These are phyloP conservation scores for Herminia tarsipennalis DNA, from an alignment of 2,888 invertebrate genomes.

Conservation along the genomic window DNA sequence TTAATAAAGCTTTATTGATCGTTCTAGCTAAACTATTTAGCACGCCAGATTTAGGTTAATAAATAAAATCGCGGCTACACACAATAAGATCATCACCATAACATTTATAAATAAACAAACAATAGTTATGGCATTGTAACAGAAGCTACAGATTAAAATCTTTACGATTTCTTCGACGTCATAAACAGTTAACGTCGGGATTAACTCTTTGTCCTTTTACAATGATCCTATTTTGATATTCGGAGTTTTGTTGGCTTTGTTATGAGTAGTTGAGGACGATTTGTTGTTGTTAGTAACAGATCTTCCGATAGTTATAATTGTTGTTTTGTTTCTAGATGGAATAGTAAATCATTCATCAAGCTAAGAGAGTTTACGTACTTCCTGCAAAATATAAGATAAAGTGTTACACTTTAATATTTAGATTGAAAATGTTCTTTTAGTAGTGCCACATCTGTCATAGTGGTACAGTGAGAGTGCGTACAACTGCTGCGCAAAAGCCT, in stretches of 20 bases:
- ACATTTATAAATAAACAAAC: slow-evolving; percentile 8
- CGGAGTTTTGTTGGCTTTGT: slow-evolving; percentile 17
- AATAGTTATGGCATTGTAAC: slow-evolving; percentile 6
- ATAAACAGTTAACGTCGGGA: slow-evolving; percentile 27
- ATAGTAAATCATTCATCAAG: no score
- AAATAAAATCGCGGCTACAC: slow-evolving; percentile 3
- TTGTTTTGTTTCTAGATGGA: slow-evolving; percentile 9
- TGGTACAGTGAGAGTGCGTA: no score
- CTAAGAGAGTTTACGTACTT: no score
- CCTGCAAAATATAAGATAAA: no score
- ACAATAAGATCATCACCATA: slow-evolving; percentile 5
- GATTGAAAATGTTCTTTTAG: no score
- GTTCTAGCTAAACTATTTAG: not conserved
- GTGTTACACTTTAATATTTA: no score
- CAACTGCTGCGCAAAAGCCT: no score
- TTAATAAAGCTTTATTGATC: not conserved
- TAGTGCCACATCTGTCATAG: no score
- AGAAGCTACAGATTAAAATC: slow-evolving; percentile 22
- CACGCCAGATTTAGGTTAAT: not conserved
- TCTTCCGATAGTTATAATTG: not conserved
- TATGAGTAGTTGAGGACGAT: slow-evolving; percentile 2
- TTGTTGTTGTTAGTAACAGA: not conserved
- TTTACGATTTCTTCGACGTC: slow-evolving; percentile 33
- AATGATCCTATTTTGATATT: slow-evolving; percentile 30
- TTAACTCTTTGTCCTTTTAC: slow-evolving; percentile 30